Conservation (phyloP, 2,888 invertebrate genomes). For the Laspeyria flexula region DNA sequence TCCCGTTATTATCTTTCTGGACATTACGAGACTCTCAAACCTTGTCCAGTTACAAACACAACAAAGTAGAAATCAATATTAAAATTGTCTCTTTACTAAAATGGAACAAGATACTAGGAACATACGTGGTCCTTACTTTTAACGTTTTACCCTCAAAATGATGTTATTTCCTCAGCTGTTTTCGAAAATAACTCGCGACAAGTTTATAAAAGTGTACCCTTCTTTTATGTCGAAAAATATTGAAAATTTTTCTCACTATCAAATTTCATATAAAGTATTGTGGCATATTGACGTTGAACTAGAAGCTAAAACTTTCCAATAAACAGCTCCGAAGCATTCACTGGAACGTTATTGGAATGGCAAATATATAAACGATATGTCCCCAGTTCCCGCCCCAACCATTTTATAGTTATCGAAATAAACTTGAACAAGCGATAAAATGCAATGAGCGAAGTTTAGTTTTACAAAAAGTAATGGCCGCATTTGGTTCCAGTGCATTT, state of each 20-base stretch:
- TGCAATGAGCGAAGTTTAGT: not conserved
- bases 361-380: slow-evolving; percentile 5
- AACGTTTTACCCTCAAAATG: not conserved
- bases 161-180: not conserved
- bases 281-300: not conserved
- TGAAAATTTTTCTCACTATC: not conserved
- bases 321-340: slow-evolving; percentile 3
- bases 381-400: not conserved
- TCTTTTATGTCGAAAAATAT: not conserved
- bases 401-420: not conserved
- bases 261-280: not conserved
- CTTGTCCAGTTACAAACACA: no score
- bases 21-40: no score
- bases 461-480: not conserved
- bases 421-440: not conserved
- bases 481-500: not conserved
- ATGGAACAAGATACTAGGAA: slow-evolving; percentile 1
- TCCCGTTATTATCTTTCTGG: no score
- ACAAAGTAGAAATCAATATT: slow-evolving; percentile 10
- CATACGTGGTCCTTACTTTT: not conserved
- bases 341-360: slow-evolving; percentile 2
- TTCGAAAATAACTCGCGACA: not conserved
- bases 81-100: slow-evolving; percentile 14
- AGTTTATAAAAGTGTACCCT: not conserved
- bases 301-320: slow-evolving; percentile 2